Evolutionary conservation across 1,140 invertebrate species (phyloP), one percentile per base, ranked within the genome.

Genomic region (Goniozus legneri): DNA sequence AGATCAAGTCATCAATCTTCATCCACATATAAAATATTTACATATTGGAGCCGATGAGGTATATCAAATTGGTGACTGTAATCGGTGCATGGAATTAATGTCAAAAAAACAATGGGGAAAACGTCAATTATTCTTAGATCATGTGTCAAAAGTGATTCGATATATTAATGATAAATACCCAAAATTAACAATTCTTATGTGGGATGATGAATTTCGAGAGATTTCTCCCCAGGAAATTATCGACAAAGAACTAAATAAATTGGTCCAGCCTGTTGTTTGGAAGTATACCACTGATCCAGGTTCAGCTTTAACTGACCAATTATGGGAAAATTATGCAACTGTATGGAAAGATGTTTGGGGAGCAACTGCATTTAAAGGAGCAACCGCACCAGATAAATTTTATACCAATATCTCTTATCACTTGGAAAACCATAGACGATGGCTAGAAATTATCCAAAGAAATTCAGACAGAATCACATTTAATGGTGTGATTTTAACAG

Each of bases 121-220:
- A 61, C 80, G 57, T 34, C 79, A 82, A 40, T 64, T 93, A 6
- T 92, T 89, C 61, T 64, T 91, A 1, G 75, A 80, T 18, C 89
- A 93, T 56, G 77, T 92, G 1, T 73, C 75, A 10, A 73, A 71
- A 24, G 74, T 90, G 3, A 79, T 79, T 1, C 73, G 68, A 30
- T 80, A 84, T 47, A 78, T 91, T 3, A 81, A 79, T 33, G 69
- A 74, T 1, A 78, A 79, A 7, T 84, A 82, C 66, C 79, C 84
- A 0, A 63, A 77, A 1, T 65, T 91, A 2, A 82, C 76, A 6
- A 75, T 89, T 13, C 82, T 98, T 6, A 88, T 97, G 67, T 97
- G 95, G 95, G 93, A 97, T 61, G 95, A 98, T 67, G 95, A 97
- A 85, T 75, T 97, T 20, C 72, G 91, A 7, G 80, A 85, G 35